Conservation (phyloP, 2,797 vertebrate species). For the Xenopus petersii region DNA sequence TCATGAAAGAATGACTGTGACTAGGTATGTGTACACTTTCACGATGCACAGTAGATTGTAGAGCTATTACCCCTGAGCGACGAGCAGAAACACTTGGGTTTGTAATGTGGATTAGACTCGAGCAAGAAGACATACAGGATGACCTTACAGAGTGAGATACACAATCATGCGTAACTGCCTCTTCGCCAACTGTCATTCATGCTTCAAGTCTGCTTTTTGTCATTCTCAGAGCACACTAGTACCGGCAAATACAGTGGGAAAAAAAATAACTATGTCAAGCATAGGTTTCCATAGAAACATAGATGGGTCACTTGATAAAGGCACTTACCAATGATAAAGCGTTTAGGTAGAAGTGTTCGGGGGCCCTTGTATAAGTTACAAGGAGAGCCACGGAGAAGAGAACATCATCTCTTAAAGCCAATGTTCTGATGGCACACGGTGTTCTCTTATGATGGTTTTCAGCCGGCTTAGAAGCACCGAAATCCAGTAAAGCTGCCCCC, state of each 20-base stretch:
- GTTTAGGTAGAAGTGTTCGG: conserved; percentile 30
- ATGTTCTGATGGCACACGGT: too few relatives aligned
- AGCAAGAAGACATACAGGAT: background rate
- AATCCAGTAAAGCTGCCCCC: too few relatives aligned
- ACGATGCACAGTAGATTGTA: background rate
- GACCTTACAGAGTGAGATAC: conserved; percentile 9
- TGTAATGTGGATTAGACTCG: background rate
- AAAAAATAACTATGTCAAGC: conserved; percentile 70
- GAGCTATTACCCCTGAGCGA: background rate
- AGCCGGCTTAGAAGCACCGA: too few relatives aligned
- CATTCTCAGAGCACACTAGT: conserved; percentile 69
- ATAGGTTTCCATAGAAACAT: conserved; percentile 76
- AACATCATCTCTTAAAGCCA: too few relatives aligned
- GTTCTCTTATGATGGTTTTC: too few relatives aligned
- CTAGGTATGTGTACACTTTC: too few relatives aligned
- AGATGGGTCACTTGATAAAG: conserved; percentile 72
- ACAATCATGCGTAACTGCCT: conserved; percentile 54
- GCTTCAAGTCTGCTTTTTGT: conserved; percentile 64
- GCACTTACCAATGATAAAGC: conserved; percentile 63
- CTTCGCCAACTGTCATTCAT: conserved; percentile 58
- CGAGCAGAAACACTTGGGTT: background rate
- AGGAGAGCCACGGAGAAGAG: background rate
- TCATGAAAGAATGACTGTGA: too few relatives aligned
- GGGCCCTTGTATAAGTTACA: background rate
- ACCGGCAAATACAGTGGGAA: conserved; percentile 57